These are phyloP conservation scores for Xiphorhynchus erythropygius DNA, from an alignment of 2,797 vertebrate species.

Conservation along the genomic window DNA sequence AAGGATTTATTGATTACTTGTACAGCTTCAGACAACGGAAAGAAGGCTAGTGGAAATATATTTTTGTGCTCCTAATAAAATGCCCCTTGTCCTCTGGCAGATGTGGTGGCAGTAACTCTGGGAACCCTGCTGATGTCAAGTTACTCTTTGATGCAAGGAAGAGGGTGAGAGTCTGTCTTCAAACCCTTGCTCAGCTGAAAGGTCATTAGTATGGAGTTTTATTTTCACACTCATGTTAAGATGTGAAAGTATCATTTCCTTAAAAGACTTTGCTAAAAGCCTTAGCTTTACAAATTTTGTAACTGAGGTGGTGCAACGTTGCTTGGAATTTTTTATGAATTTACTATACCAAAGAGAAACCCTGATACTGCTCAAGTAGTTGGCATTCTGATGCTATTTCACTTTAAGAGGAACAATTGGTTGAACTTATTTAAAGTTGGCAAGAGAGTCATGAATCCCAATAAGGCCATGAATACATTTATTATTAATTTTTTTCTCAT, in stretches of 20 bases:
- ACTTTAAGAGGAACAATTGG: slow-evolving; percentile 49
- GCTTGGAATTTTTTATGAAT: not conserved
- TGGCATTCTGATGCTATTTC: not conserved
- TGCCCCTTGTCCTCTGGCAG: not conserved
- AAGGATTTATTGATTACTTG: not conserved
- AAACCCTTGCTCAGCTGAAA: not conserved
- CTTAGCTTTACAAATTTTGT: not conserved
- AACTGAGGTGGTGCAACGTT: not conserved
- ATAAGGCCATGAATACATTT: slow-evolving; percentile 74
- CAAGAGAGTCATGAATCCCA: slow-evolving; percentile 73
- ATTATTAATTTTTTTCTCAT: slow-evolving; percentile 78
- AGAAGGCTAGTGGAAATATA: not conserved
- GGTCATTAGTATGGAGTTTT: not conserved
- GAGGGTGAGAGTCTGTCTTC: not conserved
- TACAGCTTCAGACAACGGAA: not conserved
- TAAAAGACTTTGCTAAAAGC: not conserved
- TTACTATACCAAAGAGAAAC: not conserved
- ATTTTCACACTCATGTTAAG: not conserved
- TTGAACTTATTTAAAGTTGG: slow-evolving; percentile 49
- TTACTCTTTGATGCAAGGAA: not conserved
- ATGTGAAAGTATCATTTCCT: not conserved
- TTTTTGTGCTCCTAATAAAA: not conserved
- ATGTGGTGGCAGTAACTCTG: not conserved
- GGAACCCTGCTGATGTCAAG: not conserved
- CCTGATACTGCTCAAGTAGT: not conserved